A percentile compares a stretch with the other conserved stretches of the same genome.
These are phyloP conservation scores for Anguilla rostrata DNA, from an alignment of 2,113 vertebrate genomes.

Conservation along the genomic window DNA sequence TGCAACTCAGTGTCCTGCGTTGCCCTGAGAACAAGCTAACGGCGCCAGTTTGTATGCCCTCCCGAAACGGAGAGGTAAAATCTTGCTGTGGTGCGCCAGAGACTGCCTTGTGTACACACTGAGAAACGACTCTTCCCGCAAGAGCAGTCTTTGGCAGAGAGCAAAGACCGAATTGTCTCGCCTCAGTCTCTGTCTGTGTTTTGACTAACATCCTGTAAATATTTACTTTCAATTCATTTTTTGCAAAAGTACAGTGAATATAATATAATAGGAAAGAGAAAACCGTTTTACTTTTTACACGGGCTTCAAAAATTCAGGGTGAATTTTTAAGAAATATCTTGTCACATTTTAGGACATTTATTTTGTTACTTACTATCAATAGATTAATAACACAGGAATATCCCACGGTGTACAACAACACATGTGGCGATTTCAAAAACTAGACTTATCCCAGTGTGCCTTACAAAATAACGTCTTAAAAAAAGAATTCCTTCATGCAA, in stretches of 20 bases:
- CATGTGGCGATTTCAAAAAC: background rate
- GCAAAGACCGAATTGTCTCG: background rate
- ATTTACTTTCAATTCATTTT: background rate
- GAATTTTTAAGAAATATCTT: background rate
- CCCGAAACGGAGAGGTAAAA: background rate
- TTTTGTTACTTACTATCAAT: background rate
- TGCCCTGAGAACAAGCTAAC: background rate
- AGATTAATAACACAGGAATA: background rate
- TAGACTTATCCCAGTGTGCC: background rate
- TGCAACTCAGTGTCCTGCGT: background rate
- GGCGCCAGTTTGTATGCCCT: background rate
- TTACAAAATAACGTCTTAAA: slow-evolving; percentile 24
- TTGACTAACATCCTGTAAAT: background rate
- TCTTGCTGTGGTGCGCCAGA: background rate
- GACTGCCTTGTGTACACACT: background rate
- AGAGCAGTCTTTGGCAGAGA: background rate
- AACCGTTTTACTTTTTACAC: background rate
- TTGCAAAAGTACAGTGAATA: background rate
- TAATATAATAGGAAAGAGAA: background rate
- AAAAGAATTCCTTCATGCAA: slow-evolving; percentile 26
- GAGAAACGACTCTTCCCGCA: background rate
- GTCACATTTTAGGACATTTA: background rate
- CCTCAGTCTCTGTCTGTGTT: background rate
- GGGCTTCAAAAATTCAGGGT: background rate
- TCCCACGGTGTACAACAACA: background rate